phyloP scores from a whole-genome alignment of 92 coral and sea anemone species.

The Parazoanthus atlanticus region DNA sequence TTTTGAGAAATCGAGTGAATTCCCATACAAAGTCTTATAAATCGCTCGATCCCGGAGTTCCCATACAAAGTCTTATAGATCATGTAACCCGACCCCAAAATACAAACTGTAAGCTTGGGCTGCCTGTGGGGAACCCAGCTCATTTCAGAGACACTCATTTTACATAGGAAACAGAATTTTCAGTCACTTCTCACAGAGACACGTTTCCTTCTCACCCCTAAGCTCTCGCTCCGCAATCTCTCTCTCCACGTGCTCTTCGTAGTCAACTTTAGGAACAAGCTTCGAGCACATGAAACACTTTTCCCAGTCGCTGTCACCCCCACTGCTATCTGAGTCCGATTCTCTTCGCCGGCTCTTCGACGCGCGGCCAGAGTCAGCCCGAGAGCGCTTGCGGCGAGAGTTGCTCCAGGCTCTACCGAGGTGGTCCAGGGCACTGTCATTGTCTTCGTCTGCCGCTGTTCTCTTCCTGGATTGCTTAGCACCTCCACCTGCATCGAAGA shows the following conservation, averaged over 20 bases:
- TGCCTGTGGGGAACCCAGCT: no score
- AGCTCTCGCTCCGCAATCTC: constrained; percentile 14
- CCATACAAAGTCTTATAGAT: no score
- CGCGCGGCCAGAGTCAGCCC: constrained; percentile 28
- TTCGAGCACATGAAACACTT: constrained; percentile 14
- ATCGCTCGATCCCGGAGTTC: no score
- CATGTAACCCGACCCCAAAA: no score
- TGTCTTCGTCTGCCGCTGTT: neutral
- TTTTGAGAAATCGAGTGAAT: no score
- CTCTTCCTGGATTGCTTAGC: neutral
- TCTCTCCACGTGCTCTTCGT: constrained; percentile 21
- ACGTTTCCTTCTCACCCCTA: neutral
- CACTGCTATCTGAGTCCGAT: constrained; percentile 31
- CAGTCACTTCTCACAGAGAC: neutral
- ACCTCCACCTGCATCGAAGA: neutral
- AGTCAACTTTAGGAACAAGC: neutral
- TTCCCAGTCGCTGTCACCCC: constrained; percentile 4
- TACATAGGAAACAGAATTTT: no score
- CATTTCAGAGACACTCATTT: no score
- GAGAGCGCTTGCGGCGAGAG: constrained; percentile 32
- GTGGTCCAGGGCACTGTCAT: constrained; percentile 15
- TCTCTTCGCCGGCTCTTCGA: constrained; percentile 15
- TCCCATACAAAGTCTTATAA: no score
- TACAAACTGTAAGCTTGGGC: no score
- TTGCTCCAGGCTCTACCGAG: constrained; percentile 17